A percentile compares a stretch with the other conserved stretches of the same genome.
These are phyloP conservation scores for Vulpes ferrilata DNA, from an alignment of 2,113 vertebrate genomes.

Conservation along the genomic window DNA sequence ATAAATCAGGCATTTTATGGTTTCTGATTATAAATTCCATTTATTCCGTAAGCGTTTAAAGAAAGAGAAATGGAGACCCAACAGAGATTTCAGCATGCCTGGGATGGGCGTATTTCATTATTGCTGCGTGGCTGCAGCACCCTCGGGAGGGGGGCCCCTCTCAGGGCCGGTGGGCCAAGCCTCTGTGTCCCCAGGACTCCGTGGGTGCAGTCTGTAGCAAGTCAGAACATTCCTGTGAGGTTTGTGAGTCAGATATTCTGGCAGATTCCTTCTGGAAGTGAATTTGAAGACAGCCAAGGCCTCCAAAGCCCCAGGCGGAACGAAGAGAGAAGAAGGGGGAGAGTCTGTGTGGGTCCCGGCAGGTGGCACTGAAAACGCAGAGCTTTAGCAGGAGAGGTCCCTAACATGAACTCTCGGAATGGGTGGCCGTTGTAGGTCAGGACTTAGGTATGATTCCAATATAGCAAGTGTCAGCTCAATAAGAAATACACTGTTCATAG, in stretches of 20 bases:
- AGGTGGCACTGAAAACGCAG: rapidly evolving
- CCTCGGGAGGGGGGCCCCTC: not conserved
- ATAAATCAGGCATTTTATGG: conserved; percentile 88
- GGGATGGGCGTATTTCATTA: conserved; percentile 70
- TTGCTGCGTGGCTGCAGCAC: conserved; percentile 48
- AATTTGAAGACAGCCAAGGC: not conserved
- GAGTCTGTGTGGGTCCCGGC: rapidly evolving
- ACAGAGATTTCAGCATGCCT: conserved; percentile 79
- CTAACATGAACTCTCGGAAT: rapidly evolving
- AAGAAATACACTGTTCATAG: not conserved
- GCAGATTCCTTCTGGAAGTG: not conserved
- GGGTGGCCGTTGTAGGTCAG: too few species aligned
- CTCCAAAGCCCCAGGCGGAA: not conserved
- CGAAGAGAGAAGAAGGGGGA: not conserved
- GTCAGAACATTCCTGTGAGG: not conserved
- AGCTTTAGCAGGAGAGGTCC: not conserved
- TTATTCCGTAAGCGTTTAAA: conserved; percentile 85
- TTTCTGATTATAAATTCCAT: conserved; percentile 87
- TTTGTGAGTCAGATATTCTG: not conserved
- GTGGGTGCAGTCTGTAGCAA: not conserved
- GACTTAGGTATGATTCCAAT: not conserved
- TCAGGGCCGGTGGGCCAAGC: not conserved
- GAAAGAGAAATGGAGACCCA: conserved; percentile 83
- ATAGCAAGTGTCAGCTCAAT: not conserved
- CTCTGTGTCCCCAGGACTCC: not conserved